Evolutionary conservation across 35 echinoderm and acorn worm species (phyloP), one percentile per base, ranked within the genome.

Genomic region (Ophioderma brevispina): DNA sequence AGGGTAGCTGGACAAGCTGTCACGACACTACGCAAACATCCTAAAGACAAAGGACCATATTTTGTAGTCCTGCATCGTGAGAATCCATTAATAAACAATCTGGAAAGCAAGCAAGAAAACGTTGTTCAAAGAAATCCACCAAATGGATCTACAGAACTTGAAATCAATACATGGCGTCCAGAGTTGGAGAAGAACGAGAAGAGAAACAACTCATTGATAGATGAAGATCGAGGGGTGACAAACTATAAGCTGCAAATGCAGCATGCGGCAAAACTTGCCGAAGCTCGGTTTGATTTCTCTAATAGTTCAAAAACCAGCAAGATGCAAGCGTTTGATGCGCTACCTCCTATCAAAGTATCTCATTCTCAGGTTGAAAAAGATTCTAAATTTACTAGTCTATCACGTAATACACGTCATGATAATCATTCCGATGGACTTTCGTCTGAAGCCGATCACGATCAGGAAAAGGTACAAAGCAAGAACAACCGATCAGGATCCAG

Each of bases 201-300:
- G 32, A 33, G 81, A 35, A 39, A 37, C 13, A 33, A 85, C n/a
- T 80, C 77, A 32, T 52, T 82, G 15, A 76, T 85, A 15, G 90
- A 82, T 0, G 90, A 91, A 8, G 90, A 91, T 76, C 82, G 90
- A 13, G 85, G 81, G 3, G 90, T 91, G 75, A 91, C 90, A 31
- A 91, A 91, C 82, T 91, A 91, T 38, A 70, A 82, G 32, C 76
- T 91, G 32, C 90, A 91, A 36, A 42, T 91, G 82, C 90, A 91
- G 52, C 90, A 91, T 31, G 90, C 90, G 31, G 77, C 49, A 19
- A 85, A 64, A 49, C 40, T 91, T 23, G 90, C 90, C 1, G 90
- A 91, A 84, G 31, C 82, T 19, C 64, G 90, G 11, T 85, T 84
- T 37, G 90, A 91, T 85, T 91, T 46, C 35, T 43, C 79, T 34